Evolutionary conservation across 2,113 vertebrate genomes (phyloP).

Genomic region (Pontoporia blainvillei): DNA sequence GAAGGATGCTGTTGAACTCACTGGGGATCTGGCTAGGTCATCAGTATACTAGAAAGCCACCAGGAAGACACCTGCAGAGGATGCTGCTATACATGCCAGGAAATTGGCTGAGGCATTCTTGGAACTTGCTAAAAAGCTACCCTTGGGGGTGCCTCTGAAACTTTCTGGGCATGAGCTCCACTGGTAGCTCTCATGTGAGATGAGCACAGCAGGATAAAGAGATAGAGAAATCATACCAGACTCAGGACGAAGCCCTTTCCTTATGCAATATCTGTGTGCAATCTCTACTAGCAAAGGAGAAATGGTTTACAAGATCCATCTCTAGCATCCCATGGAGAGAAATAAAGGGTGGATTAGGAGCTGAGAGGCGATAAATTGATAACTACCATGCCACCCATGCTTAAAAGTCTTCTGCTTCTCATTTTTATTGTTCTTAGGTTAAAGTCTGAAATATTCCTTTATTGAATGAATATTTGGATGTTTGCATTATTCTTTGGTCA

Average conservation of each 20-base stretch:
- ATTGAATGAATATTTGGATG: not conserved
- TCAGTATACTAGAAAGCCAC: not conserved
- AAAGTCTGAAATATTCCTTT: not conserved
- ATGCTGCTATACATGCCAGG: not conserved
- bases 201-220: not conserved
- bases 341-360: not conserved
- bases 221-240: not conserved
- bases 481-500: not conserved
- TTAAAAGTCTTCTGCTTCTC: not conserved
- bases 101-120: not conserved
- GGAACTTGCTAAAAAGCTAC: not conserved
- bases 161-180: not conserved
- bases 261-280: not conserved
- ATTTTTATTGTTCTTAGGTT: not conserved
- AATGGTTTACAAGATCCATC: not conserved
- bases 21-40: not conserved
- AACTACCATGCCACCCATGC: not conserved
- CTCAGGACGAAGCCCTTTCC: not conserved
- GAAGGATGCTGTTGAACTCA: not conserved
- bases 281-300: not conserved
- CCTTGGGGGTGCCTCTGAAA: not conserved
- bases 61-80: not conserved
- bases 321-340: not conserved
- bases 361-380: not conserved
- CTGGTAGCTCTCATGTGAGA: not conserved